Base-by-base conservation (phyloP, 2,797 vertebrate genomes). In the Arnoldichthys spilopterus region DNA sequence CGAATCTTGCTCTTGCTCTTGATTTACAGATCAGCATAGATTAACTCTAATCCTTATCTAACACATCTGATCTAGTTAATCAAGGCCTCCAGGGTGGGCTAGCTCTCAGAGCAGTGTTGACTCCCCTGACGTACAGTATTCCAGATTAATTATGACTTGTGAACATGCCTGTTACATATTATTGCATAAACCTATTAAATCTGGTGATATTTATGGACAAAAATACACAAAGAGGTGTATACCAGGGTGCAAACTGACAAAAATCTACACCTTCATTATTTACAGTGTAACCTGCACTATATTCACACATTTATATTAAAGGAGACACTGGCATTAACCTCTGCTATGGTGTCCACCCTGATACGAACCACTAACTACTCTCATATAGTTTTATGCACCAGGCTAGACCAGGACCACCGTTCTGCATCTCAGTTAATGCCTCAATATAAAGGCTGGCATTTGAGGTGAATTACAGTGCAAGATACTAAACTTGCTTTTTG, bases 241-340 rank as follows among this genome's bases (percentile, higher is more conserved):
- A 13, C 30, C 49, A 24, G 16, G 13, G 51, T 37, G 68, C 12
- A 37, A 56, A 72, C 24, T 24, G 32, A 72, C 40, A 24, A 13
- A 26, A 11, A 5, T 72, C 49, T 18, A 24, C 51, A 40, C 49
- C 30, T 71, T 49, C 11, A 22, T 22, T 51, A 51, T 32, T 70
- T 26, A n/a, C 5, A 18, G 28, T 70, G 68, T 3, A 40, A 72
- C 53, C 51, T 37, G 49, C 56, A 56, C 30, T 72, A 40, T 26
- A 16, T 72, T 72, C 49, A 72, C 51, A 56, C 69, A n/a, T 56
- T 56, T 6, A 72, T 72, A 72, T 72, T 72, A 72, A 72, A 72
- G 6, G 9, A 24, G 68, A 34, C 47, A 71, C 30, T 24, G 13
- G 13, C 28, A 72, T 56, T 24, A 56, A 40, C 69, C 28, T 40